These are phyloP conservation scores for Erebia palarica DNA, from an alignment of 2,888 invertebrate genomes.

Conservation along the genomic window DNA sequence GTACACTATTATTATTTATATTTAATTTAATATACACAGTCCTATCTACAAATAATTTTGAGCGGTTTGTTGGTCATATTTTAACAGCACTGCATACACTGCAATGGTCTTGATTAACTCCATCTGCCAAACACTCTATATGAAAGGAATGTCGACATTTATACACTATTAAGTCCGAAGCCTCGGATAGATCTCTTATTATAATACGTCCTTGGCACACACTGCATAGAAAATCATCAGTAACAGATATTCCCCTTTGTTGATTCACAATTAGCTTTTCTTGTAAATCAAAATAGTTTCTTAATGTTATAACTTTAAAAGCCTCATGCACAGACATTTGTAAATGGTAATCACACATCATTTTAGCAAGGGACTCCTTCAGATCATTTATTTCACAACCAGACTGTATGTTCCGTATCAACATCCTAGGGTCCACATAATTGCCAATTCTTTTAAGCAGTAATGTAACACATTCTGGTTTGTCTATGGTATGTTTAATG, in stretches of 20 bases:
- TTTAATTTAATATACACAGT: conserved; percentile 50
- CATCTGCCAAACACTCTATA: conserved; percentile 88
- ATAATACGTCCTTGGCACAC: conserved; percentile 90
- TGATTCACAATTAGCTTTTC: conserved; percentile 90
- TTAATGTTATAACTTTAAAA: conserved; percentile 93
- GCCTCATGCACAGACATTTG: conserved; percentile 96
- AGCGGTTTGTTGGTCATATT: conserved; percentile 64
- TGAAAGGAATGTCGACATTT: conserved; percentile 96
- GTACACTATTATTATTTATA: conserved; percentile 13
- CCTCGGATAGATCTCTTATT: conserved; percentile 86
- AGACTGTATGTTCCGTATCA: conserved; percentile 92
- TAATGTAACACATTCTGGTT: conserved; percentile 87
- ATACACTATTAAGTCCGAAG: conserved; percentile 89
- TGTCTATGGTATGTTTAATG: conserved; percentile 92
- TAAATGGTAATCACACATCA: conserved; percentile 96
- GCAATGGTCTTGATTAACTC: conserved; percentile 60
- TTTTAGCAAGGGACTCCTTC: conserved; percentile 94
- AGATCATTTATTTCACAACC: conserved; percentile 94
- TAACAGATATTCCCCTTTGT: conserved; percentile 88
- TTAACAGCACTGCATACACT: conserved; percentile 72
- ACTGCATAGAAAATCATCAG: conserved; percentile 90
- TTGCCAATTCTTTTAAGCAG: conserved; percentile 84
- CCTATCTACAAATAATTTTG: conserved; percentile 47
- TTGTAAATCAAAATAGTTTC: conserved; percentile 94
- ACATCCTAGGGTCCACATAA: conserved; percentile 94